Conservation (phyloP, 2,888 invertebrate species). For the Emmelina monodactyla region DNA sequence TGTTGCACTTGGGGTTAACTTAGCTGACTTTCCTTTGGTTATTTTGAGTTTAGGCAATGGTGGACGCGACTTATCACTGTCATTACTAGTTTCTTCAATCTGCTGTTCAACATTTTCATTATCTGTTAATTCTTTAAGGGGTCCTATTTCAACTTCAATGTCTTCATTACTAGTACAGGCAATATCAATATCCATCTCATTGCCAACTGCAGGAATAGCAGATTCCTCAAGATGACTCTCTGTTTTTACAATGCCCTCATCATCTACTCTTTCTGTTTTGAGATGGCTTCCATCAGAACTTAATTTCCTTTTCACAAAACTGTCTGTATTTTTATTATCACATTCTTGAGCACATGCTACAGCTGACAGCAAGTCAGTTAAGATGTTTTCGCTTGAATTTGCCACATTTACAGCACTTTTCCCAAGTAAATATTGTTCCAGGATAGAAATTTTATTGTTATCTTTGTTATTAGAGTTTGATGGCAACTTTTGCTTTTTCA, state of each 20-base stretch:
- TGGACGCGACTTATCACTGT: slow-evolving; percentile 31
- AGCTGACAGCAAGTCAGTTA: slow-evolving; percentile 68
- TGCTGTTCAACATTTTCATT: slow-evolving; percentile 40
- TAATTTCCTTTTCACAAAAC: slow-evolving; percentile 51
- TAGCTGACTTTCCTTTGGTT: slow-evolving; percentile 47
- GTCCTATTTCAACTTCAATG: slow-evolving; percentile 56
- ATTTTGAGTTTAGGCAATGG: slow-evolving; percentile 61
- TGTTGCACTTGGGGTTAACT: slow-evolving; percentile 29
- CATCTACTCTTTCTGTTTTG: slow-evolving; percentile 35
- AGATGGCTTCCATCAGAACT: slow-evolving; percentile 36
- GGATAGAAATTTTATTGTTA: slow-evolving; percentile 69
- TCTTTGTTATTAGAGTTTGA: slow-evolving; percentile 47
- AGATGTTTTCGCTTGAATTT: slow-evolving; percentile 62
- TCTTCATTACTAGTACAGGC: slow-evolving; percentile 47
- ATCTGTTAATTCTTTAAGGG: slow-evolving; percentile 55
- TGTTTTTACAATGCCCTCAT: slow-evolving; percentile 41
- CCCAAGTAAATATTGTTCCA: slow-evolving; percentile 74
- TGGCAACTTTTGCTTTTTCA: slow-evolving; percentile 67
- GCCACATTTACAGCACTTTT: slow-evolving; percentile 36
- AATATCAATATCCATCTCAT: slow-evolving; percentile 60
- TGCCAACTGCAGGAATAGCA: slow-evolving; percentile 57
- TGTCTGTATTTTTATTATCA: slow-evolving; percentile 58
- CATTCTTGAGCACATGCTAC: slow-evolving; percentile 69
- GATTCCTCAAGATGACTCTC: slow-evolving; percentile 64
- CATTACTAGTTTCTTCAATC: slow-evolving; percentile 30